Base-by-base conservation (phyloP, 2,113 vertebrate genomes). In the Silurus asotus region DNA sequence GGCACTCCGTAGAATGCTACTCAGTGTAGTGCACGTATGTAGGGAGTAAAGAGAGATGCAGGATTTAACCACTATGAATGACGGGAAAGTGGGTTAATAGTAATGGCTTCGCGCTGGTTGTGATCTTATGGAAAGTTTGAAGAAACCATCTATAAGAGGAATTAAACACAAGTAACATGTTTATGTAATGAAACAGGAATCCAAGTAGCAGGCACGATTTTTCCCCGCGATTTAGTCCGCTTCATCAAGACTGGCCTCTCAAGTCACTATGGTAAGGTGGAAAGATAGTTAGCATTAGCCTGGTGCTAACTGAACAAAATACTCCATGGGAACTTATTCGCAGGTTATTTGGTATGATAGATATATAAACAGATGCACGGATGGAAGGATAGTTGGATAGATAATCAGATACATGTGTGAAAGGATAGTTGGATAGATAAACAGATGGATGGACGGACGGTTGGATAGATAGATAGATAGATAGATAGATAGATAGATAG, bases 81-180 rank as follows among this genome's bases (percentile, higher is more conserved):
- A 72, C 14, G 65, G 64, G 81, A 70, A 65, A 70, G 20, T 64
- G n/a, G 80, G 81, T 51, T 55, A 37, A 82, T n/a, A 55, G 56
- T 69, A 80, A 83, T 83, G 81, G 81, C 49, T 70, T 83, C 81
- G 51, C 65, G 56, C 25, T 37, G 53, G 20, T 69, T 83, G 81
- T 37, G 49, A 51, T 56, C 25, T 67, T 69, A 83, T 37, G 55
- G 81, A 70, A 83, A 83, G 64, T 82, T 82, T 51, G 13, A 53
- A 23, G 5, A 45, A 61, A 59, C 1, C 25, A 2, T 48, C 28
- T 82, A 59, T 6, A 77, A 55, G 8, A 25, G n/a, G 20, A 37
- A 56, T 45, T 45, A 80, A 48, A 11, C 28, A 37, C 19, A 79
- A 45, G 15, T 59, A 6, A 59, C 37, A 45, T 6, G 0, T 56